Evolutionary conservation across 2,888 invertebrate genomes (phyloP).

Genomic region (Aproaerema taeniolella): DNA sequence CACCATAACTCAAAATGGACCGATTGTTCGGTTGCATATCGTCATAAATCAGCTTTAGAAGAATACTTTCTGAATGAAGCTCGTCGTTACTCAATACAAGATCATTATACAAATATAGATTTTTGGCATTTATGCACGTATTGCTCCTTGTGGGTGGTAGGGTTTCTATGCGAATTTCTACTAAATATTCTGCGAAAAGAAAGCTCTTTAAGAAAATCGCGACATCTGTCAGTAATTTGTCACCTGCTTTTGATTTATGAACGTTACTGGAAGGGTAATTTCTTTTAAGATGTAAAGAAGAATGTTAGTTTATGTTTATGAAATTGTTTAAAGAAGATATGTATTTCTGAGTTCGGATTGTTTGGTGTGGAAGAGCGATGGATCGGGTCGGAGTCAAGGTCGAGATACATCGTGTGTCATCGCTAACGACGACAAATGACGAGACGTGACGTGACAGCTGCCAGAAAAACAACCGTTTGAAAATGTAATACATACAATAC

Average conservation of each 20-base stretch:
- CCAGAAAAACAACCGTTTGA: conserved; percentile 17
- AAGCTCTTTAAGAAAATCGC: conserved; percentile 42
- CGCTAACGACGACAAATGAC: conserved; percentile 76
- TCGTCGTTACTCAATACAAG: conserved; percentile 63
- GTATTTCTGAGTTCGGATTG: too few relatives aligned
- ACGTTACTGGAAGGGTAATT: conserved; percentile 5
- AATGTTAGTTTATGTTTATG: too few relatives aligned
- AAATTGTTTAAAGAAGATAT: too few relatives aligned
- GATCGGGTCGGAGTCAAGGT: conserved; percentile 60
- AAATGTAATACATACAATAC: too few relatives aligned
- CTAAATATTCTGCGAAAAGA: conserved; percentile 60
- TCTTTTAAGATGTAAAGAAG: not conserved
- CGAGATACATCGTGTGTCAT: conserved; percentile 70
- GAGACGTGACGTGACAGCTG: conserved; percentile 37
- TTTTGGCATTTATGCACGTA: conserved; percentile 70
- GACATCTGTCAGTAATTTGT: conserved; percentile 44
- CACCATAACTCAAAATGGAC: conserved; percentile 63
- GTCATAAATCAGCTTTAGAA: conserved; percentile 69
- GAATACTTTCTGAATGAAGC: conserved; percentile 52
- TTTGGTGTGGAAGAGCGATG: conserved; percentile 58
- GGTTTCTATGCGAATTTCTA: conserved; percentile 48
- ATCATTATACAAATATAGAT: conserved; percentile 77
- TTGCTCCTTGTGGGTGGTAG: conserved; percentile 61
- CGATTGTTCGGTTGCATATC: conserved; percentile 70
- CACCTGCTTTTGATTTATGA: conserved; percentile 45